phyloP scores from a whole-genome alignment of 2,113 vertebrate species.

The Neogale vison region DNA sequence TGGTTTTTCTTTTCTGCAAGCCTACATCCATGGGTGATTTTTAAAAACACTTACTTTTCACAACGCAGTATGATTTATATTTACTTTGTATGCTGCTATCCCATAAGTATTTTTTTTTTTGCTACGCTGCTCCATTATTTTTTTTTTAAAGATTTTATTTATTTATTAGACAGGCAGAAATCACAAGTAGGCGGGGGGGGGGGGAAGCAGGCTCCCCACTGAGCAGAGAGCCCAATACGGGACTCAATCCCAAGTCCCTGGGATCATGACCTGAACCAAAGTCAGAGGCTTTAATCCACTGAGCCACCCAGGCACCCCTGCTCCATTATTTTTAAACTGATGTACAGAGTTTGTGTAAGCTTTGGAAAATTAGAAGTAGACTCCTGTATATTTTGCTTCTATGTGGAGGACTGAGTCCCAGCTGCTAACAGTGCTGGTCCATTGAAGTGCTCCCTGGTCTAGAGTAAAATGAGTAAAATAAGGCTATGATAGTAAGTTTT shows the following conservation, averaged over 20 bases:
- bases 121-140: background rate
- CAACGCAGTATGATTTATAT: background rate
- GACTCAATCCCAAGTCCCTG: too few species aligned
- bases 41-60: background rate
- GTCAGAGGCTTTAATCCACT: too few species aligned
- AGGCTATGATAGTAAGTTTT: background rate
- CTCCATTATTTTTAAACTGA: background rate
- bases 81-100: background rate
- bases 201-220: too few species aligned
- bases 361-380: background rate
- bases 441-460: background rate
- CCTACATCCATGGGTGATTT: background rate
- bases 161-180: too few species aligned
- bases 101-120: background rate
- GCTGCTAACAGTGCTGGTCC: background rate
- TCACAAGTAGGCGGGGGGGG: too few species aligned
- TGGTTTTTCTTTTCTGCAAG: background rate
- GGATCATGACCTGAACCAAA: too few species aligned
- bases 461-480: background rate
- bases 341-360: background rate
- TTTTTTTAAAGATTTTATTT: background rate
- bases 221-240: too few species aligned
- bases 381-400: background rate
- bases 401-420: background rate
- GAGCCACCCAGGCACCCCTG: background rate